Percentiles rank a stretch among this genome's conserved stretches.
Conservation (phyloP, 1,140 invertebrate species). For the Zaprionus capensis region DNA sequence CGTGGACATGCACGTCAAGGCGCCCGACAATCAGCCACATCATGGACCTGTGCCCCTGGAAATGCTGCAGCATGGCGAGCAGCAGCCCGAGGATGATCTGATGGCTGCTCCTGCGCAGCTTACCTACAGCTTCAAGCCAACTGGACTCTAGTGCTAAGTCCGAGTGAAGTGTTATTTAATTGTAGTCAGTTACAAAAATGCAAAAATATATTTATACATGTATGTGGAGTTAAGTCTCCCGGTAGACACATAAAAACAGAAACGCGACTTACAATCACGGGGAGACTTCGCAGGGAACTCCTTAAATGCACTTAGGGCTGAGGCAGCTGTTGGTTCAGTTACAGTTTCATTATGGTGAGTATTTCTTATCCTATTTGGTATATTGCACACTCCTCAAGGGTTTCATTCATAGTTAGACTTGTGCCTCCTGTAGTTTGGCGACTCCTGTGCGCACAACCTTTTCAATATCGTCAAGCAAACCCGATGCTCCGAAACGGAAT, state of each 20-base stretch:
- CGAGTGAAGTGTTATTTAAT: slow-evolving; percentile 52
- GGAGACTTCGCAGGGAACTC: neutral
- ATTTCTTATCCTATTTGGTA: slow-evolving; percentile 8
- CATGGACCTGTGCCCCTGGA: slow-evolving; percentile 26
- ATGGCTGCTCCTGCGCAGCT: slow-evolving; percentile 72
- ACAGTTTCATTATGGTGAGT: neutral
- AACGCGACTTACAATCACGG: neutral
- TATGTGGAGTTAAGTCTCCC: slow-evolving; percentile 12
- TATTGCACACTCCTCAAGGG: slow-evolving; percentile 1
- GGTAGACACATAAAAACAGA: slow-evolving; percentile 9
- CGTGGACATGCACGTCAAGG: slow-evolving; percentile 78
- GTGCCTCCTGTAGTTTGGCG: slow-evolving; percentile 41
- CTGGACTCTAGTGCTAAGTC: slow-evolving; percentile 13
- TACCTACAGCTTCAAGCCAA: slow-evolving; percentile 52
- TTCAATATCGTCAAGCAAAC: slow-evolving; percentile 91
- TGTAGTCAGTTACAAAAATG: slow-evolving; percentile 67
- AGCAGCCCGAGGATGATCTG: slow-evolving; percentile 71
- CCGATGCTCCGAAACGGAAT: slow-evolving; percentile 98
- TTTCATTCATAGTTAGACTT: slow-evolving; percentile 4
- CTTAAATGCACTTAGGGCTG: neutral
- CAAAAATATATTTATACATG: slow-evolving; percentile 57
- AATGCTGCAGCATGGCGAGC: slow-evolving; percentile 68
- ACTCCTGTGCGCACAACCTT: slow-evolving; percentile 67
- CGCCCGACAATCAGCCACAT: slow-evolving; percentile 74
- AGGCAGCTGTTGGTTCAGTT: neutral